A percentile compares a stretch with the other conserved stretches of the same genome.
These are phyloP conservation scores for Anticlea derivata DNA, from an alignment of 2,888 invertebrate species.

Conservation along the genomic window DNA sequence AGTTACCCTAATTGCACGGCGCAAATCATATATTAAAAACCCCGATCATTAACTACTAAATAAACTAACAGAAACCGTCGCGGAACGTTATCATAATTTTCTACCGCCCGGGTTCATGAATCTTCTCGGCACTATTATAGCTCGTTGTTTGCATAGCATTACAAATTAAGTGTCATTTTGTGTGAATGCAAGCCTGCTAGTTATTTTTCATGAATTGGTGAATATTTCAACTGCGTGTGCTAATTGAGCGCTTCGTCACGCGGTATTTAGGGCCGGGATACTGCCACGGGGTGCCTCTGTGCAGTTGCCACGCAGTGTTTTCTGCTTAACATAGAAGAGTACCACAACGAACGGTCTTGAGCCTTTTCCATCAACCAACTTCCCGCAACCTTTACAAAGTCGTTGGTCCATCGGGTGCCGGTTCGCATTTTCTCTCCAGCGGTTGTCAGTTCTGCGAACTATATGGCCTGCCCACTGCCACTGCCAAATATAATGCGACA, in stretches of 20 bases:
- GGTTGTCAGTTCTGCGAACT: too few relatives aligned
- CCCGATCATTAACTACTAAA: conserved; percentile 22
- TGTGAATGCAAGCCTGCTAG: conserved; percentile 40
- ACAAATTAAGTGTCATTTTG: conserved; percentile 31
- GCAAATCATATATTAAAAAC: conserved; percentile 21
- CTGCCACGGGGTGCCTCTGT: too few relatives aligned
- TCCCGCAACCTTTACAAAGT: too few relatives aligned
- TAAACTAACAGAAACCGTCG: conserved; percentile 23
- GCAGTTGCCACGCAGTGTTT: too few relatives aligned
- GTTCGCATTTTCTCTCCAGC: too few relatives aligned
- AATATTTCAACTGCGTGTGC: conserved; percentile 61
- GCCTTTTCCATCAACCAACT: too few relatives aligned
- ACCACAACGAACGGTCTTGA: too few relatives aligned
- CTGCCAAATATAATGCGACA: too few relatives aligned
- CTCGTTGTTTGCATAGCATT: conserved; percentile 30
- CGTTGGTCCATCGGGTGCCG: too few relatives aligned
- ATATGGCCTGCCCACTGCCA: too few relatives aligned
- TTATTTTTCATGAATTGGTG: conserved; percentile 48
- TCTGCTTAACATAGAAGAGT: too few relatives aligned
- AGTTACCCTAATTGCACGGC: neutral
- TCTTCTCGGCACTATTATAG: conserved; percentile 30
- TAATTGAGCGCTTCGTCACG: conserved; percentile 76
- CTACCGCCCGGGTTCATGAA: conserved; percentile 27
- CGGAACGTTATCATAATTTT: conserved; percentile 33
- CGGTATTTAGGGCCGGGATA: conserved; percentile 23